phyloP scores from a whole-genome alignment of 2,888 invertebrate genomes.

The Perdita meconis region DNA sequence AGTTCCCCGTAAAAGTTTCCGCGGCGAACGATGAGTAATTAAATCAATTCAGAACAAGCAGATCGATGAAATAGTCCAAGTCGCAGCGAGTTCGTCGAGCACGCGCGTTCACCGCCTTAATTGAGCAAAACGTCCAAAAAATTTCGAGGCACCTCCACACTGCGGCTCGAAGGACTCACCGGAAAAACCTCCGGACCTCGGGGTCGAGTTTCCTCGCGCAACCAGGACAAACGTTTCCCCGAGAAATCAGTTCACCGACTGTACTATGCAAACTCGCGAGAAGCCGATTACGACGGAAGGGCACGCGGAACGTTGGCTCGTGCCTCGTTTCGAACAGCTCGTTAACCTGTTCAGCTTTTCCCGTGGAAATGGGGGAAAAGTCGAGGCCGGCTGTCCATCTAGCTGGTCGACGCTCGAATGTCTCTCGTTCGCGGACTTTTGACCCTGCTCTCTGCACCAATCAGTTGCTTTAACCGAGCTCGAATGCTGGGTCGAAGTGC shows the following conservation, averaged over 20 bases:
- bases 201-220: neutral
- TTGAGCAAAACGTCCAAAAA: slow-evolving; percentile 26
- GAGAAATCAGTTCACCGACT: neutral
- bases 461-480: slow-evolving; percentile 1
- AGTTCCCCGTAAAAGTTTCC: too few relatives aligned
- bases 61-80: neutral
- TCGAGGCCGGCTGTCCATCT: too few relatives aligned
- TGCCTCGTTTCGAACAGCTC: slow-evolving; percentile 26
- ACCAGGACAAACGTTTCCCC: slow-evolving; percentile 1
- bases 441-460: neutral
- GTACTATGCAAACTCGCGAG: slow-evolving; percentile 9
- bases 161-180: neutral
- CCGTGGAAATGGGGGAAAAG: slow-evolving; percentile 18
- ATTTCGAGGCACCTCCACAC: too few relatives aligned
- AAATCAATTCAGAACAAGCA: neutral
- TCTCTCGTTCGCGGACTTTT: slow-evolving; percentile 2
- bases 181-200: neutral
- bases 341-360: slow-evolving; percentile 14
- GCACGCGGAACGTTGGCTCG: neutral
- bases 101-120: neutral
- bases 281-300: slow-evolving; percentile 15
- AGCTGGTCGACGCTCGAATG: neutral
- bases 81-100: neutral
- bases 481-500: neutral
- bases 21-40: neutral